These are phyloP conservation scores for Nycticryphes semicollaris DNA, from an alignment of 2,113 vertebrate species.

Conservation along the genomic window DNA sequence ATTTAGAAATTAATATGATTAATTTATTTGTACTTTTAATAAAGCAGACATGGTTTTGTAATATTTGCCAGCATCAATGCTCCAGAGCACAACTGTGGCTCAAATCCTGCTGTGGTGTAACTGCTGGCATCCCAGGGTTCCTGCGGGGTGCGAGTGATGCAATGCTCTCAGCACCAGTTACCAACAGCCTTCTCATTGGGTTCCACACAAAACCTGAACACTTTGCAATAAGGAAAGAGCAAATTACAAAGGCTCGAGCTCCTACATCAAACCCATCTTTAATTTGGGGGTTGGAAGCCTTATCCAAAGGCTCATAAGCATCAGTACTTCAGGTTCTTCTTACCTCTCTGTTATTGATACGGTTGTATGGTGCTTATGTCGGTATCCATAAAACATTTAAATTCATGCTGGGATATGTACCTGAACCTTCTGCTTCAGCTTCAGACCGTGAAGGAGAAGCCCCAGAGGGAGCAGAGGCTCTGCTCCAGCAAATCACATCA, in stretches of 20 bases:
- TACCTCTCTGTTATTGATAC: background rate
- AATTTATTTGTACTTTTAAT: constrained; percentile 71
- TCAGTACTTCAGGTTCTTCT: background rate
- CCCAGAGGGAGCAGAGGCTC: background rate
- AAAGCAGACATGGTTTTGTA: constrained; percentile 55
- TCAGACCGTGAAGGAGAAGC: background rate
- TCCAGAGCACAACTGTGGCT: constrained; percentile 2
- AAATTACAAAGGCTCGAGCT: background rate
- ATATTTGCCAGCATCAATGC: background rate
- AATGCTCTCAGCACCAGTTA: background rate
- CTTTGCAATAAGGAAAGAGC: constrained; percentile 7
- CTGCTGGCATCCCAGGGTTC: background rate
- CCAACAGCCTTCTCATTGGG: background rate
- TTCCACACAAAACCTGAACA: constrained; percentile 20
- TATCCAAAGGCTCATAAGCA: background rate
- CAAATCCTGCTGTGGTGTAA: background rate
- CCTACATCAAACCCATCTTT: background rate
- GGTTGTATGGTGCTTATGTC: background rate
- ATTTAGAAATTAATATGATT: constrained; percentile 63
- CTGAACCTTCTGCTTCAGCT: background rate
- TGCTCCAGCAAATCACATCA: background rate
- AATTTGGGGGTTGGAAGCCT: background rate
- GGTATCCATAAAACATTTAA: background rate
- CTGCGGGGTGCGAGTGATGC: background rate
- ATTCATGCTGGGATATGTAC: background rate